Base-by-base conservation (phyloP, 1,140 invertebrate genomes). In the Saccostrea echinata region DNA sequence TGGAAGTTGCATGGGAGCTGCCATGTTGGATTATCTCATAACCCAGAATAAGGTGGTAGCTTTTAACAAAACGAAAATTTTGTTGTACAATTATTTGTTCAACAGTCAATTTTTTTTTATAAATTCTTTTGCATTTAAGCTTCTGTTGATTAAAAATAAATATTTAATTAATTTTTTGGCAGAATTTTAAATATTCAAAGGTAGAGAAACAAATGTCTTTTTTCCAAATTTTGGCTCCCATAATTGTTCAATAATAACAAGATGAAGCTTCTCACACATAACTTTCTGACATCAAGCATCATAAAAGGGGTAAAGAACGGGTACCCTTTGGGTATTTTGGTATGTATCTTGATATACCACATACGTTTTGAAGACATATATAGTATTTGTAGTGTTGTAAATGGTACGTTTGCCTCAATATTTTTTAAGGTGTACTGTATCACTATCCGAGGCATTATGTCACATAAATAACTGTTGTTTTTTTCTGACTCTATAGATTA, bases 251-350 rank as follows among this genome's bases (percentile, higher is more conserved):
- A 88, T 43, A 43, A 43, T 8, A 43, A 43, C 43, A 43, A 43
- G 27, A 99, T 99, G 99, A 99, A 99, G 94, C 96, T 99, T 3
- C 96, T 99, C 90, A 99, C 98, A 0, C 99, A 99, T 95, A 99
- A 99, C 95, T 98, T 99, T 96, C 95, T 99, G 12, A 98, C 98
- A 21, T 99, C 98, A 0, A 98, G 97, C 94, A 98, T 98, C 93
- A 96, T 99, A 43, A 99, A 98, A 96, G 98, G 97, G 21, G 98
- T 99, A 0, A 97, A 91, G 11, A 97, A 97, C 86, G 98, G 98
- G 57, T 99, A 98, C 96, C 98, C 98, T 11, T 95, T 99, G 24
- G 96, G 81, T 83, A 43, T 83, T 52, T 21, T 51, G 33, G 81
- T 51, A 83, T 83, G 35, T 61, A 61, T 61, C 18, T 21, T 61